phyloP scores from a whole-genome alignment of 2,797 vertebrate species.

The Huso huso region DNA sequence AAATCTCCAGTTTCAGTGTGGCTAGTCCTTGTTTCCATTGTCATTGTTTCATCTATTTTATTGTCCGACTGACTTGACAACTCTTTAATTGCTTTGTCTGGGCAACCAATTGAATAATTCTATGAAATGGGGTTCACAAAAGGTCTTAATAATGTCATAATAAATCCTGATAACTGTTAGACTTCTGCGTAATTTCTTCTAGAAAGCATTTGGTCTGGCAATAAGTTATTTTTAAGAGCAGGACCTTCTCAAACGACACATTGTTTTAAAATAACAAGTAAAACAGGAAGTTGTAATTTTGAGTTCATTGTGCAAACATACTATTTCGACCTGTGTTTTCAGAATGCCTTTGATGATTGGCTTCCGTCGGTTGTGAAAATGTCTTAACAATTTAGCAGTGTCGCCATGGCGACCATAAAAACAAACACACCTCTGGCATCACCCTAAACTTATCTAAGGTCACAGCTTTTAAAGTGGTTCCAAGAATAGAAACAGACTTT shows the following conservation, averaged over 20 bases:
- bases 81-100: neutral
- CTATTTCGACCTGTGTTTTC: slow-evolving; percentile 1
- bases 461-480: slow-evolving; percentile 3
- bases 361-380: slow-evolving; percentile 9
- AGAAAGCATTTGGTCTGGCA: neutral
- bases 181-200: slow-evolving; percentile 9
- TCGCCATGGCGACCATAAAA: slow-evolving; percentile 15
- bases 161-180: neutral
- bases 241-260: slow-evolving; percentile 2
- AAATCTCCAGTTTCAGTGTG: no score
- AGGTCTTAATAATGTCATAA: neutral
- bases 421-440: slow-evolving; percentile 19
- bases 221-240: slow-evolving; percentile 4
- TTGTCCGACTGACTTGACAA: neutral
- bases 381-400: slow-evolving; percentile 10
- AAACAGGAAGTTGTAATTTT: slow-evolving; percentile 13
- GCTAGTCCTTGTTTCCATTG: no score
- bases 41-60: no score
- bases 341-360: slow-evolving; percentile 10
- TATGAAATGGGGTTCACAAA: neutral
- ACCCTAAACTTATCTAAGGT: slow-evolving; percentile 10
- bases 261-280: slow-evolving; percentile 1
- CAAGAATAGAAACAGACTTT: slow-evolving; percentile 1
- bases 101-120: neutral
- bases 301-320: slow-evolving; percentile 13